Evolutionary conservation across 2,113 vertebrate genomes (phyloP).

Genomic region (Poicephalus meyeri): DNA sequence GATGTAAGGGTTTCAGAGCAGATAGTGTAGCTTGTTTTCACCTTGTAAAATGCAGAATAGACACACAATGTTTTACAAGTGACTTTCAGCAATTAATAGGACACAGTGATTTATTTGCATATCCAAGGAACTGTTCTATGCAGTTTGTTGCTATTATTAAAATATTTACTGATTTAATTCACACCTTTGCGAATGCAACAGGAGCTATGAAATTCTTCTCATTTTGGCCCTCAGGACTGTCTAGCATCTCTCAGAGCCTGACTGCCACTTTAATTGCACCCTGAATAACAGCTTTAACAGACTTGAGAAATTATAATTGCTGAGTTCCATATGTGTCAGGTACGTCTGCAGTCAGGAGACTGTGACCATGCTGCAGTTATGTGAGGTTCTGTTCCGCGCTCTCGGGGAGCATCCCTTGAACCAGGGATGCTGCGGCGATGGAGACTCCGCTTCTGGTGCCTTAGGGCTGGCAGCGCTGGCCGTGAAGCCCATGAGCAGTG

Average conservation of each 20-base stretch:
- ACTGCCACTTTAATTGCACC: not conserved
- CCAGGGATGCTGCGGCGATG: fast-evolving
- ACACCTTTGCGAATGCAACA: not conserved
- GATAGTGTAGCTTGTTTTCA: not conserved
- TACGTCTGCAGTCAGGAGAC: not conserved
- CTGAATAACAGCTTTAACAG: not conserved
- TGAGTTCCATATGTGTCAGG: not conserved
- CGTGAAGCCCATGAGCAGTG: fast-evolving
- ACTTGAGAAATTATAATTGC: not conserved
- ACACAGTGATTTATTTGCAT: not conserved
- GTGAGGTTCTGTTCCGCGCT: conserved; percentile 5
- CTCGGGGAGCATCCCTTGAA: not conserved
- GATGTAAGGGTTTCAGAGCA: not conserved
- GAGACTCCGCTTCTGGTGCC: fast-evolving
- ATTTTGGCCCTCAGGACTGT: not conserved
- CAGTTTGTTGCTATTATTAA: not conserved
- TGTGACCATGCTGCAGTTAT: not conserved
- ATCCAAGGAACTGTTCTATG: not conserved
- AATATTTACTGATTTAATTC: not conserved
- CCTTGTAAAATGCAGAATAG: not conserved
- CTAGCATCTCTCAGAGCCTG: not conserved
- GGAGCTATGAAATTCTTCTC: not conserved
- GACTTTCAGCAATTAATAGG: not conserved
- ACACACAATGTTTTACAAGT: not conserved
- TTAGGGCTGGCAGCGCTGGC: not conserved